Conservation (phyloP, 2,888 invertebrate species). For the Eupithecia tripunctaria region DNA sequence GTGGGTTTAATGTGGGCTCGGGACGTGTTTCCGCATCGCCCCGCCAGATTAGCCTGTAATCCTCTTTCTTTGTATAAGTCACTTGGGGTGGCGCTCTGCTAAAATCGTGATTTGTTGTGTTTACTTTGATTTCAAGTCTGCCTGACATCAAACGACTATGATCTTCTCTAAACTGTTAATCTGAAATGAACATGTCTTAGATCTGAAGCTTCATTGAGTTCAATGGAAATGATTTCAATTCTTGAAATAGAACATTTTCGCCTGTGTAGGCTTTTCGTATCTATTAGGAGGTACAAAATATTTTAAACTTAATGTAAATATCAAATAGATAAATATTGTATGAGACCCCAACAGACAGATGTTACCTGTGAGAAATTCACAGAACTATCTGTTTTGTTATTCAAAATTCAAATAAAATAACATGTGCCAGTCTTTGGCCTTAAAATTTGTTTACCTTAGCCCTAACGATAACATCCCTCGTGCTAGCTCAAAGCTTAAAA, state of each 20-base stretch:
- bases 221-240: neutral
- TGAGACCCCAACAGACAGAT: constrained; percentile 48
- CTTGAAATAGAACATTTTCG: neutral
- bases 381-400: constrained; percentile 55
- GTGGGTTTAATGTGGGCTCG: constrained; percentile 73
- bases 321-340: neutral
- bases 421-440: constrained; percentile 53
- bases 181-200: neutral
- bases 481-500: constrained; percentile 34
- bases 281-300: neutral
- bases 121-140: constrained; percentile 37
- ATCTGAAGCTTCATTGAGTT: neutral
- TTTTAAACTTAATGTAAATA: neutral
- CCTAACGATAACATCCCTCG: constrained; percentile 59
- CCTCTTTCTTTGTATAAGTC: constrained; percentile 75
- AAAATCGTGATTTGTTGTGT: constrained; percentile 64
- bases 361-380: constrained; percentile 46
- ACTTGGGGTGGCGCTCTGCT: constrained; percentile 59
- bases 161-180: neutral
- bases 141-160: constrained; percentile 12
- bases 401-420: constrained; percentile 64
- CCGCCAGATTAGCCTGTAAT: constrained; percentile 73
- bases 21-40: constrained; percentile 72
- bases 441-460: constrained; percentile 67
- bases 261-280: neutral